A percentile compares a stretch with the other conserved stretches of the same genome.
Evolutionary conservation across 2,888 invertebrate genomes (phyloP).

Genomic region (Sarcophaga caerulescens): DNA sequence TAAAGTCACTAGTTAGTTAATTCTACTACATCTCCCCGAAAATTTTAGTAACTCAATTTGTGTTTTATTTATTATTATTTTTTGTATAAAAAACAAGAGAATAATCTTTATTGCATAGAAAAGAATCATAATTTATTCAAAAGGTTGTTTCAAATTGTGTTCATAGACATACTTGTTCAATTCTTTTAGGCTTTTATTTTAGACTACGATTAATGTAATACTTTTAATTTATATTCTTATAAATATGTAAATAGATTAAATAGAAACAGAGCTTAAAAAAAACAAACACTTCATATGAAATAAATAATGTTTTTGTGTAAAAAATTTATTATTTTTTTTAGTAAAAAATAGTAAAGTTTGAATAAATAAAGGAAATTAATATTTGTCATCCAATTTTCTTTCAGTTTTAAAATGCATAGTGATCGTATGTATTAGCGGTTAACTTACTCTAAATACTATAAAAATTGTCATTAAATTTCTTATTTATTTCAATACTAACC

Average conservation of each 20-base stretch:
- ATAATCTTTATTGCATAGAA: slow-evolving; percentile 25
- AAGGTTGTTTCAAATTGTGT: slow-evolving; percentile 52
- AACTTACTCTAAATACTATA: too few relatives aligned
- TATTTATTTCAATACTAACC: not conserved
- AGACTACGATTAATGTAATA: not conserved
- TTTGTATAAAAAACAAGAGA: slow-evolving; percentile 7
- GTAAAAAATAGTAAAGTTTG: not conserved
- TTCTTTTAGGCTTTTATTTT: slow-evolving; percentile 45
- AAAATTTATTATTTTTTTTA: not conserved
- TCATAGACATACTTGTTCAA: slow-evolving; percentile 19
- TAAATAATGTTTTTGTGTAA: not conserved
- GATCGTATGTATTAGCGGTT: too few relatives aligned
- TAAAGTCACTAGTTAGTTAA: slow-evolving; percentile 58
- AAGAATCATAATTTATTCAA: slow-evolving; percentile 23
- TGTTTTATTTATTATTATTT: slow-evolving; percentile 38
- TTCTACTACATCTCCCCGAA: not conserved
- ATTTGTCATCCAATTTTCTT: too few relatives aligned
- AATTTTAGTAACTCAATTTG: not conserved
- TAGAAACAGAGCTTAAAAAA: not conserved
- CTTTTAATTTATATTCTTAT: not conserved
- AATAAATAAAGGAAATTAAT: not conserved
- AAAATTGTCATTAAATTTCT: not conserved
- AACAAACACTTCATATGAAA: not conserved
- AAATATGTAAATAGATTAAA: not conserved
- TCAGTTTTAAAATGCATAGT: too few relatives aligned